Evolutionary conservation across 1,140 invertebrate species (phyloP), one percentile per base, ranked within the genome.

Genomic region (Brachystomella parvula): DNA sequence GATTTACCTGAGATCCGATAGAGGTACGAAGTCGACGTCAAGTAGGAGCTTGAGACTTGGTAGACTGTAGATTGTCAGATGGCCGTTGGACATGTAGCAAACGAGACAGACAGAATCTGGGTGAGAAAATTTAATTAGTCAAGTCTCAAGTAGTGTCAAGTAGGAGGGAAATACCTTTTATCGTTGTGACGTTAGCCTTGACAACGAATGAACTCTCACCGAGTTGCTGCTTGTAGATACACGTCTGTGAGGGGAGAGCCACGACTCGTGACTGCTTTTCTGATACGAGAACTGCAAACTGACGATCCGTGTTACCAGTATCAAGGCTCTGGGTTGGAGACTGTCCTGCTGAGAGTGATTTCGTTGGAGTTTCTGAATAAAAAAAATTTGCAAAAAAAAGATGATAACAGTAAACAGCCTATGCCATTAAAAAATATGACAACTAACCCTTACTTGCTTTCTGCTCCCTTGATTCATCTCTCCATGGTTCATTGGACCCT

Each of bases 181-280:
- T 83, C 73, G 88, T 86, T 72, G 96, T 89, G 75, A 95, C 88
- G 81, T 96, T 93, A 68, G 93, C 90, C 80, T 92, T 92, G 70
- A 96, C 89, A 65, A 96, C 92, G 81, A 94, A 94, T 78, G 93
- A 76, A 75, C 12, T 75, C 73, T 92, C 90, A 66, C 88, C 85
- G 71, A 92, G 83, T 77, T 91, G 89, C 78, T 90, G 87, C 70
- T 88, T 84, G 79, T 90, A 92, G 70, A 89, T 84, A 79, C 85
- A 96, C 66, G 89, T 95, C 79, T 97, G 94, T 65, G 92, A 94
- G 68, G 94, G 94, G 74, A 97, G 83, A 67, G 91, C 90, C 57
- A 96, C 87, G 61, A 97, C 90, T 77, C 93, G 84, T 61, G 92
- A 92, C 80, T 96, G 92, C 78, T 96, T 96, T 79, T 97, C 94